Base-by-base conservation (phyloP, 2,113 vertebrate genomes). In the Zeus faber region DNA sequence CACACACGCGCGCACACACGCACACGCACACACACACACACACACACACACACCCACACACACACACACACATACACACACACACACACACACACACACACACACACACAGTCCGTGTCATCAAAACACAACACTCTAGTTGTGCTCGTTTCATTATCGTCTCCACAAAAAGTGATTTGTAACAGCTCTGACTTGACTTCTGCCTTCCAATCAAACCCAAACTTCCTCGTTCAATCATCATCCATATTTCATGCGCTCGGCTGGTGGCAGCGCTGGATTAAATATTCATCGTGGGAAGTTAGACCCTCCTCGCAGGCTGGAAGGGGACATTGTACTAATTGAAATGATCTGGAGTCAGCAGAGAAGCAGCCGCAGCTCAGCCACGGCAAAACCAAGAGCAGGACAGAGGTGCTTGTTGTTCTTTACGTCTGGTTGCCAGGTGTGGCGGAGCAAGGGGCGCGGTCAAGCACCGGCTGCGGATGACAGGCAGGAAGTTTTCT, bases 171-270 rank as follows among this genome's bases (percentile, higher is more conserved):
- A 20, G 8, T 14, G n/a, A 47, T 21, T 27, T 27, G 1, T 17
- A 13, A 6, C 25, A 16, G 24, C 43, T 22, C 16, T n/a, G 5
- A 17, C 13, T 4, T 23, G 6, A 6, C 7, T 10, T 11, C 33
- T 27, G 31, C 54, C 33, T 37, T 24, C 14, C 47, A 65, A 70
- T 40, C 46, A 69, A 70, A 67, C 41, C 55, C 56, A 63, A 29
- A 21, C 29, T 14, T 21, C 16, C 18, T 66, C 69, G 72, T 66
- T 56, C 53, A 54, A 66, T 76, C 62, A 74, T 17, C 18, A 43
- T 77, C 27, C 33, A 65, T 54, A 25, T 67, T 73, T 31, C 13
- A 60, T 64, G 62, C 49, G 47, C 44, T 44, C 33, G 27, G 27
- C 9, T 35, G 3, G 10, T 35, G 10, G 3, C 10, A 14, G 3